Conservation (phyloP, 1,140 invertebrate genomes). For the Ladona fulva region DNA sequence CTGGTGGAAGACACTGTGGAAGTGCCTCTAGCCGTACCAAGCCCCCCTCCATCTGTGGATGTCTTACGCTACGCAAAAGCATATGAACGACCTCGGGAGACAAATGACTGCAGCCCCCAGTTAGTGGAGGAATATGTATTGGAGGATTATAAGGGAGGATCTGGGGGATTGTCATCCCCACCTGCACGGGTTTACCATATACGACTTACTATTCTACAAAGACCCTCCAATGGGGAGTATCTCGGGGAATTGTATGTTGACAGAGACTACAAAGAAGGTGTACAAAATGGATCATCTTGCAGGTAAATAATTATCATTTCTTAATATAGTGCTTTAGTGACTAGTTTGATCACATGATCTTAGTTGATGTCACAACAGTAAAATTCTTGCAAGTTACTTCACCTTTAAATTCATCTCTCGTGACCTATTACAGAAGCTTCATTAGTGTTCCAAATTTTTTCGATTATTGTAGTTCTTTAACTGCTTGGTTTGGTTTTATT, state of each 20-base stretch:
- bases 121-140: conserved; percentile 81
- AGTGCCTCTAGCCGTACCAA: neutral
- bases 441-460: no score
- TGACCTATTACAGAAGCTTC: no score
- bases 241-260: conserved; percentile 84
- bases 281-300: conserved; percentile 74
- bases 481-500: no score
- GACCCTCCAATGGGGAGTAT: conserved; percentile 78
- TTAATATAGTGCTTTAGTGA: no score
- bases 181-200: conserved; percentile 65
- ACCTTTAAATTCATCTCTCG: no score
- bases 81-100: conserved; percentile 54
- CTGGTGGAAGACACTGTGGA: conserved; percentile 23
- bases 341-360: no score
- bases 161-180: conserved; percentile 26
- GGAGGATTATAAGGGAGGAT: conserved; percentile 57
- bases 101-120: conserved; percentile 68
- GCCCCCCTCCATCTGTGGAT: conserved; percentile 23
- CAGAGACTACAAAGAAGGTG: conserved; percentile 68
- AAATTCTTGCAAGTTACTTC: no score
- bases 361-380: no score
- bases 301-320: conserved; percentile 45
- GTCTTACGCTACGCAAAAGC: conserved; percentile 33
- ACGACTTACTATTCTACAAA: conserved; percentile 73
- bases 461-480: no score